A percentile compares a stretch with the other conserved stretches of the same genome.
Conservation (phyloP, 2,113 vertebrate species). For the Catharus bicknelli region DNA sequence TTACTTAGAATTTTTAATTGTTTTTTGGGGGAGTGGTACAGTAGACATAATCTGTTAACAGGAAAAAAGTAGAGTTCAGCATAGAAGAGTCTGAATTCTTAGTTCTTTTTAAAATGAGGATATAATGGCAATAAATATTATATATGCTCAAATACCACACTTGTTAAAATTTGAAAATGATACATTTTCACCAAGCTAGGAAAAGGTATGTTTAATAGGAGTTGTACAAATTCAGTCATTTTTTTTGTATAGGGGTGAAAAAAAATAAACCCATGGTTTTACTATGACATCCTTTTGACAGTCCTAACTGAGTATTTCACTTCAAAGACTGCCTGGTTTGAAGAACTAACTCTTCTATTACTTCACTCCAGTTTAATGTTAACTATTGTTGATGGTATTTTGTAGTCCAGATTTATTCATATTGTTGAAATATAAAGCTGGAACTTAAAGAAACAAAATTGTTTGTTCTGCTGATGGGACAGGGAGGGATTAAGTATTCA, state of each 20-base stretch:
- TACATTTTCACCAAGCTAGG: constrained; percentile 67
- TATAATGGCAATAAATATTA: constrained; percentile 68
- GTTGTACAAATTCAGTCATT: constrained; percentile 73
- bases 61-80: constrained; percentile 54
- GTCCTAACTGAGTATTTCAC: constrained; percentile 68
- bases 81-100: constrained; percentile 70
- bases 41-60: constrained; percentile 60
- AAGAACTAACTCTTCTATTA: constrained; percentile 63
- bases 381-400: constrained; percentile 69
- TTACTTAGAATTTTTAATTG: constrained; percentile 78
- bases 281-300: constrained; percentile 70
- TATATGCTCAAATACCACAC: constrained; percentile 66
- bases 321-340: constrained; percentile 70
- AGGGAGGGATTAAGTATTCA: constrained; percentile 56
- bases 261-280: constrained; percentile 68
- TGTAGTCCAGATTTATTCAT: constrained; percentile 59
- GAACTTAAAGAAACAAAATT: constrained; percentile 52
- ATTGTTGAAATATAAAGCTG: constrained; percentile 55
- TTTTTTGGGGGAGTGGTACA: constrained; percentile 57
- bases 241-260: constrained; percentile 69
- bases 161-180: constrained; percentile 70
- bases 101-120: constrained; percentile 75
- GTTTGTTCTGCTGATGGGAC: constrained; percentile 57
- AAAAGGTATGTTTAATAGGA: constrained; percentile 69
- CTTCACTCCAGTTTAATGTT: constrained; percentile 71